These are phyloP conservation scores for Burhinus oedicnemus DNA, from an alignment of 2,113 vertebrate species.

Conservation along the genomic window DNA sequence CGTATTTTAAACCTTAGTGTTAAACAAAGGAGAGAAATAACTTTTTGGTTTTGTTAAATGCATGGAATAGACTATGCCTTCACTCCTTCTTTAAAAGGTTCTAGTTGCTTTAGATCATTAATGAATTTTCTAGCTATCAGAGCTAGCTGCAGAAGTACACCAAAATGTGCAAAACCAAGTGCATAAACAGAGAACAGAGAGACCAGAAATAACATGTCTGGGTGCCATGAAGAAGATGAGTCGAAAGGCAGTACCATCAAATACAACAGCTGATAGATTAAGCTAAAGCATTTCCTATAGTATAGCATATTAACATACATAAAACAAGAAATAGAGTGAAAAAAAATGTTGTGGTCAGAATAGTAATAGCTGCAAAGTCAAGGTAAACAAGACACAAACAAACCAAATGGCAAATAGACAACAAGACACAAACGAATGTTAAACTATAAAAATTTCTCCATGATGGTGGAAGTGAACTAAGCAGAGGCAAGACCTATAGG, in stretches of 20 bases:
- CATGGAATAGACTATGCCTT: neutral
- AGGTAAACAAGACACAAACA: neutral
- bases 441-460: neutral
- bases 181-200: neutral
- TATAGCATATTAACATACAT: neutral
- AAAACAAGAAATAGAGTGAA: neutral
- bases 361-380: neutral
- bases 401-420: neutral
- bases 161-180: neutral
- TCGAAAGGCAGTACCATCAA: neutral
- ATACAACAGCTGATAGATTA: neutral
- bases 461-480: neutral
- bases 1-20: neutral
- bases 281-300: neutral
- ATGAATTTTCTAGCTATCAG: neutral
- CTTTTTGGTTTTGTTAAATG: neutral
- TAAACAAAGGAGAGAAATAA: neutral
- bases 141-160: neutral
- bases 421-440: neutral
- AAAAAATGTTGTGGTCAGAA: neutral
- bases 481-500: neutral
- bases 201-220: neutral
- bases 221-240: rapidly evolving
- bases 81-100: neutral
- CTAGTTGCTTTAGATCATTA: neutral